Base-by-base conservation (phyloP, 2,797 vertebrate species). In the Pachyuromys duprasi region DNA sequence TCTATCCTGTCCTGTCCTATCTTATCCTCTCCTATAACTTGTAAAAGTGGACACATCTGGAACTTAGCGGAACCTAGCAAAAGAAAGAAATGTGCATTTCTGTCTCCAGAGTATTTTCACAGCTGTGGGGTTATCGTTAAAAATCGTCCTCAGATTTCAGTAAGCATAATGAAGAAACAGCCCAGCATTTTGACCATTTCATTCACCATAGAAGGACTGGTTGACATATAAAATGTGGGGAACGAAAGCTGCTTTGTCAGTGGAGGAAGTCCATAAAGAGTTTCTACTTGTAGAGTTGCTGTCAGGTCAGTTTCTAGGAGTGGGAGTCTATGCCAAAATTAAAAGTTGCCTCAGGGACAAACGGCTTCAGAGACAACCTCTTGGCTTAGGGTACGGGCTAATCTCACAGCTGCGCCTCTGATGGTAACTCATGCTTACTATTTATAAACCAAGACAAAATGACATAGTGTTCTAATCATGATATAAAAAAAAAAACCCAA, bases 391-490 rank as follows among this genome's bases (percentile, higher is more conserved):
- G 39, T n/a, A 18, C 78, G 82, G 93, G 63, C 82, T 95, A 89
- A 89, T 67, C 65, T 80, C 53, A 65, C 97, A 97, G 97, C 95
- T 96, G 96, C 89, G 9, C 90, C 42, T 26, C 62, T 72, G 42
- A 90, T 0, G 5, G 63, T 62, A 90, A 94, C 75, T 75, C 42
- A 69, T 90, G 49, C n/a, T 83, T 96, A 80, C 95, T 95, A 96
- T 97, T 97, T 96, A 96, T 96, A 96, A 97, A 93, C 75, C n/a
- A 39, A 89, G 76, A 70, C 14, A 78, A 80, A 60, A 74, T 93
- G 86, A 92, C 55, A 93, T 92, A 87, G 88, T 90, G 92, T 90
- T 93, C 86, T 87, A 93, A 67, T 82, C 49, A 91, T 42, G 89
- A 83, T 49, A 22, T n/a, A n/a, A n/a, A n/a, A n/a, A n/a, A n/a